Percentiles rank a stretch among this genome's conserved stretches.
These are phyloP conservation scores for Apogon hyalosoma DNA, from an alignment of 2,797 vertebrate genomes.

Conservation along the genomic window DNA sequence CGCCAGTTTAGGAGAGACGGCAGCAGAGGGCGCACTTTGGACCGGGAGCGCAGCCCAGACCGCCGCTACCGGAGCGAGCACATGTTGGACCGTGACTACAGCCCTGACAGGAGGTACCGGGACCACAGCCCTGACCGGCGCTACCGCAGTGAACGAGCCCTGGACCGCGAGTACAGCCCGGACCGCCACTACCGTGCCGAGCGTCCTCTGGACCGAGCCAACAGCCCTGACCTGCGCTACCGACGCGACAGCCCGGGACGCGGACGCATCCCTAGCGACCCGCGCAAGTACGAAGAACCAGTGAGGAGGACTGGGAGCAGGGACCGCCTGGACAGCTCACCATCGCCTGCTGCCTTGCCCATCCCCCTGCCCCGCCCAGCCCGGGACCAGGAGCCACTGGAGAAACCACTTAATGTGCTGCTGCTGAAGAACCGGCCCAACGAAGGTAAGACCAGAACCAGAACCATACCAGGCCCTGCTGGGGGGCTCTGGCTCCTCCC, in stretches of 20 bases:
- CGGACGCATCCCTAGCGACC: slow-evolving; percentile 47
- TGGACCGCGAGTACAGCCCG: slow-evolving; percentile 73
- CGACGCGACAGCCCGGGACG: slow-evolving; percentile 73
- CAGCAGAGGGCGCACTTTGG: slow-evolving; percentile 82
- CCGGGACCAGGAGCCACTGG: slow-evolving; percentile 71
- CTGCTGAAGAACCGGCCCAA: slow-evolving; percentile 91
- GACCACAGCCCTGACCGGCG: slow-evolving; percentile 85
- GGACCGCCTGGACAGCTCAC: slow-evolving; percentile 88
- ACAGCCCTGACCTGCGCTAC: slow-evolving; percentile 77
- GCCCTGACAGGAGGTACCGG: slow-evolving; percentile 75
- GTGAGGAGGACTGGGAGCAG: slow-evolving; percentile 80
- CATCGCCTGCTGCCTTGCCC: slow-evolving; percentile 78
- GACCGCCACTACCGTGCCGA: slow-evolving; percentile 78
- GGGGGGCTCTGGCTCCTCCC: no score
- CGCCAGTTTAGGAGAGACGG: slow-evolving; percentile 78
- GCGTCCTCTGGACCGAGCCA: slow-evolving; percentile 72
- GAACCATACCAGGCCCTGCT: no score
- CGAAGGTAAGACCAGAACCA: slow-evolving; percentile 85
- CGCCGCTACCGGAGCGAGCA: slow-evolving; percentile 65
- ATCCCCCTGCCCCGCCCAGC: slow-evolving; percentile 68
- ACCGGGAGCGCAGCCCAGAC: slow-evolving; percentile 75
- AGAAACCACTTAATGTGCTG: slow-evolving; percentile 89
- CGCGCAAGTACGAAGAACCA: slow-evolving; percentile 70
- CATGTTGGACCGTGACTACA: slow-evolving; percentile 59
- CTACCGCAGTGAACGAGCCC: slow-evolving; percentile 78